Evolutionary conservation across 64 coral and sea anemone genomes (phyloP).

Genomic region (Stichodactyla helianthus): DNA sequence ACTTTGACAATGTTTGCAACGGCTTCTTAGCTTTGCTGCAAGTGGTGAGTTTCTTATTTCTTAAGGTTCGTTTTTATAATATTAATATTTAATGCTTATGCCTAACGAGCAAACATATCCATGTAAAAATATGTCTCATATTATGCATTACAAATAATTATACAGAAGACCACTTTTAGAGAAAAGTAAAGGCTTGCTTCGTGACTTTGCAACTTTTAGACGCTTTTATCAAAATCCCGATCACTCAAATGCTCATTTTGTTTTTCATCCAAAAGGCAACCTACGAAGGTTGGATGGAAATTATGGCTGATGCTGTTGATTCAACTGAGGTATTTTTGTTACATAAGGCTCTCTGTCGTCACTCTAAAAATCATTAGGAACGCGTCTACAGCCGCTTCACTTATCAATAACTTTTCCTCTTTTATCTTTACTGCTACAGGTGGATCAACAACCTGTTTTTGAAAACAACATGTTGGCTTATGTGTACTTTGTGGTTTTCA

Average conservation of each 20-base stretch:
- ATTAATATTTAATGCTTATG: too few species aligned
- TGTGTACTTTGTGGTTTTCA: constrained; percentile 54
- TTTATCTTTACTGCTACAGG: constrained; percentile 18
- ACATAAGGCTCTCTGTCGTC: not conserved
- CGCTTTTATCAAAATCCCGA: too few species aligned
- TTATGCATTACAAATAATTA: too few species aligned
- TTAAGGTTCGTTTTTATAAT: not conserved
- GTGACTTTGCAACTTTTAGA: too few species aligned
- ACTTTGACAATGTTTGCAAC: constrained; percentile 81
- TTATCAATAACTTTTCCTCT: not conserved
- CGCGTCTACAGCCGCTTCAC: too few species aligned
- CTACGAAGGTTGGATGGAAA: constrained; percentile 86
- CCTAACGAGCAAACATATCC: too few species aligned
- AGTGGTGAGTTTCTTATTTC: constrained; percentile 47
- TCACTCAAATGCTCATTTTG: too few species aligned
- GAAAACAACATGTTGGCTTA: constrained; percentile 52
- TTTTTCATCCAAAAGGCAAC: constrained; percentile 43
- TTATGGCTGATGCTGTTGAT: constrained; percentile 85
- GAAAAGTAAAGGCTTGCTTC: too few species aligned
- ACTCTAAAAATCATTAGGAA: not conserved
- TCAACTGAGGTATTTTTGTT: constrained; percentile 54
- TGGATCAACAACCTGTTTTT: constrained; percentile 46
- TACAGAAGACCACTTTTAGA: too few species aligned
- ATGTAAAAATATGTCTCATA: too few species aligned
- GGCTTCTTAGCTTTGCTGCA: constrained; percentile 71